Base-by-base conservation (phyloP, 2,888 invertebrate species). In the Unio delphinus region DNA sequence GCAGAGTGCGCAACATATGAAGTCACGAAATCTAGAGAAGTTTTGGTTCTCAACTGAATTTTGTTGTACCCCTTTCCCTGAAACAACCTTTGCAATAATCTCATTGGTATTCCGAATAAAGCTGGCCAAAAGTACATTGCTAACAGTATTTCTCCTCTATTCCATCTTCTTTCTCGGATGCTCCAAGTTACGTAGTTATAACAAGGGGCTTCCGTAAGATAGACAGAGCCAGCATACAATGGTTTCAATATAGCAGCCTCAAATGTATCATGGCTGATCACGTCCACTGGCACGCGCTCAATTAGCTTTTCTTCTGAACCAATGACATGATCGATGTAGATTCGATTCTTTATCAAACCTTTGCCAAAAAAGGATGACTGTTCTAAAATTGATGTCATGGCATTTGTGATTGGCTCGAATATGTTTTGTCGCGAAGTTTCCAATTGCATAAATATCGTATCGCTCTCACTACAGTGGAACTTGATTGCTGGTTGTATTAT, bases 191-290 rank as follows among this genome's bases (percentile, higher is more conserved):
- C 59, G 55, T 70, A 73, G 59, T 75, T 75, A 20, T 60, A 65
- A 11, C 65, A 28, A 8, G 75, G 75, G 17, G 62, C 59, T 61
- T 75, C 75, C 20, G 28, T 34, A 54, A 75, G 56, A 26, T 58
- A 59, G n/a, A 72, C 63, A 17, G 73, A 65, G 34, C 65, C 55
- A 2, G 64, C 73, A 54, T 61, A 71, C 18, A 66, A 34, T 7
- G 75, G 73, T 23, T 68, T 65, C 58, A 75, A 55, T 8, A 73
- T 67, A 3, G 73, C 68, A 45, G 75, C 73, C 56, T 75, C 75
- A 23, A 66, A 75, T 20, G 75, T 75, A 55, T 73, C 75, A 56
- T 75, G 75, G 57, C 75, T 75, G 8, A 75, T 66, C n/a, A 73
- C 73, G 60, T 75, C 73, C 15, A 73, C 65, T 2, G 75, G 75